Percentiles rank a stretch among this genome's conserved stretches.
phyloP scores from a whole-genome alignment of 2,113 vertebrate genomes.

The Podiceps cristatus region DNA sequence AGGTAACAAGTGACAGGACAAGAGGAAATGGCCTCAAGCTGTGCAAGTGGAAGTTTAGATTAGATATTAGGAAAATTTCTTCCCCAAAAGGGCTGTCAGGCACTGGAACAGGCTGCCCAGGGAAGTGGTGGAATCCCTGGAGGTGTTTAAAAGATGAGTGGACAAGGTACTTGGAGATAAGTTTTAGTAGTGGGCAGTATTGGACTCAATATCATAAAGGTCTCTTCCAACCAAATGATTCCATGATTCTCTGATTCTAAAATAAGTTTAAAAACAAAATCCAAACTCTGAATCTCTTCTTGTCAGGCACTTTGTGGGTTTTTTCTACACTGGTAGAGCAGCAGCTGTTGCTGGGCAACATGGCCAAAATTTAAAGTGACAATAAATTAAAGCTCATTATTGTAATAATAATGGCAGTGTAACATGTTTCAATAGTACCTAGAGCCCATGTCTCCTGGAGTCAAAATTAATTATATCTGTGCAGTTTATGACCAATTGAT shows the following conservation, averaged over 20 bases:
- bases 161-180: too few relatives aligned
- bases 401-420: constrained; percentile 43
- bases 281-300: not conserved
- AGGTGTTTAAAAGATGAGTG: too few relatives aligned
- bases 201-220: too few relatives aligned
- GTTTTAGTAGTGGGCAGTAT: too few relatives aligned
- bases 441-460: constrained; percentile 2
- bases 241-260: not conserved
- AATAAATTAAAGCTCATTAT: constrained; percentile 70
- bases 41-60: too few relatives aligned
- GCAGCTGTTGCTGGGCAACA: constrained; percentile 55
- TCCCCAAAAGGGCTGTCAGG: too few relatives aligned
- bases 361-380: constrained; percentile 67
- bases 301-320: not conserved
- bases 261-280: not conserved
- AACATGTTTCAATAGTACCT: constrained; percentile 16
- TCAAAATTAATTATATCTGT: constrained; percentile 45
- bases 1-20: too few relatives aligned
- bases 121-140: too few relatives aligned
- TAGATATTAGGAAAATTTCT: too few relatives aligned
- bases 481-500: not conserved
- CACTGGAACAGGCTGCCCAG: too few relatives aligned
- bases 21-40: too few relatives aligned
- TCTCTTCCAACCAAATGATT: too few relatives aligned
- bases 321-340: not conserved